Base-by-base conservation (phyloP, 2,797 vertebrate species). In the Hybognathus amarus region DNA sequence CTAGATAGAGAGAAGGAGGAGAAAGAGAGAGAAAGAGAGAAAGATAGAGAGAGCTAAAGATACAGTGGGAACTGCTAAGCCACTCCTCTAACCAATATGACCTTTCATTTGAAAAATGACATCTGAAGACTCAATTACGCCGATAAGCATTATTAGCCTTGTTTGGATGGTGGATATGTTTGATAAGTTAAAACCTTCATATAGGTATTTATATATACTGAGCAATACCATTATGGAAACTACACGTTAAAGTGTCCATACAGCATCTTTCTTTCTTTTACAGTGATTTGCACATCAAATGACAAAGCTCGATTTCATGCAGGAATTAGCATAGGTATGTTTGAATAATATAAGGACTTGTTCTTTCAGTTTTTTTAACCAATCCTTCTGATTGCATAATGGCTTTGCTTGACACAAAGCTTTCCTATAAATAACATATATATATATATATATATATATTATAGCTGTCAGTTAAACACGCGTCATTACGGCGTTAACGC, bases 21-120 rank as follows among this genome's bases (percentile, higher is more conserved):
- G 33, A 68, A n/a, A 84, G 59, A 63, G 71, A 63, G 54, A 80
- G 77, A 63, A 42, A 80, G 77, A 79, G 69, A 79, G 77, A 74
- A 71, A 45, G 69, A 77, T 20, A 64, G 67, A 73, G 54, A 77
- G 79, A 76, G 64, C 64, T 47, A 79, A 27, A 79, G 64, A 77
- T 56, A 86, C 77, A 69, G 71, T 61, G 50, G 76, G 67, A 87
- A 42, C 79, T 89, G 77, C 88, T 90, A 89, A 91, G 87, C 92
- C 92, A 91, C 91, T 93, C 90, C 90, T 88, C 88, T 93, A 94
- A 93, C 91, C 90, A 91, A 89, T 88, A 91, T 93, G 92, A 94
- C 92, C 93, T 94, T n/a, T 89, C 75, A 86, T 88, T 86, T 88
- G 68, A 89, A 68, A 87, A 93, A 88, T 83, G 89, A 85, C 87